Percentiles rank a stretch among this genome's conserved stretches.
These are phyloP conservation scores for Drosophila glabriapex DNA, from an alignment of 2,888 invertebrate species.

Conservation along the genomic window DNA sequence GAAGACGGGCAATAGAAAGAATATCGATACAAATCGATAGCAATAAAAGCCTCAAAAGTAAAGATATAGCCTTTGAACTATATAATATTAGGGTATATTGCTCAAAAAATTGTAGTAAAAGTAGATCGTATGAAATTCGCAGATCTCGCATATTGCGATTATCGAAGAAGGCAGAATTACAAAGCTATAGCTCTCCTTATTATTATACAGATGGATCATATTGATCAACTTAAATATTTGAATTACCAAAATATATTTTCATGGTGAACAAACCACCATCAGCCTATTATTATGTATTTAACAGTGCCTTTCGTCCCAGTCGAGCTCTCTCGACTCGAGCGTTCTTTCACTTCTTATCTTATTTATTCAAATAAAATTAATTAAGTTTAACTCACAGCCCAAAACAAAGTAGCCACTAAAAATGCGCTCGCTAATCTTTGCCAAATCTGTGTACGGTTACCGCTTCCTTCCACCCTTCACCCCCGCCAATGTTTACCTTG, in stretches of 20 bases:
- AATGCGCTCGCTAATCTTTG: slow-evolving; percentile 62
- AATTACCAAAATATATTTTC: not conserved
- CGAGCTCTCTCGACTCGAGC: not conserved
- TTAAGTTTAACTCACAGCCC: slow-evolving; percentile 49
- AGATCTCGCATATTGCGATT: too few relatives aligned
- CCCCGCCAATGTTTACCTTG: slow-evolving; percentile 10
- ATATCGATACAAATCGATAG: too few relatives aligned
- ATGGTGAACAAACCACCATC: too few relatives aligned
- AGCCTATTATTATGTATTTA: not conserved
- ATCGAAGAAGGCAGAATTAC: too few relatives aligned
- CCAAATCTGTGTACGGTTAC: slow-evolving; percentile 40
- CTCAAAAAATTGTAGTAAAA: too few relatives aligned
- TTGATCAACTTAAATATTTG: not conserved
- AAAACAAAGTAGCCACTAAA: slow-evolving; percentile 50
- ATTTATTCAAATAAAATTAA: slow-evolving; percentile 54
- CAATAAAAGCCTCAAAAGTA: too few relatives aligned
- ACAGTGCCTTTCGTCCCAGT: not conserved
- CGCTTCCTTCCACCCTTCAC: not conserved
- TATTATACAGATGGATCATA: not conserved
- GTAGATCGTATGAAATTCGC: too few relatives aligned
- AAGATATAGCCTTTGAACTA: too few relatives aligned
- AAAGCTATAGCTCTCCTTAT: too few relatives aligned
- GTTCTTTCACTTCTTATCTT: not conserved
- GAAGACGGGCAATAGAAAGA: too few relatives aligned
- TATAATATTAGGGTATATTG: too few relatives aligned